Evolutionary conservation across 2,113 vertebrate genomes (phyloP).

Genomic region (Vulpes ferrilata): DNA sequence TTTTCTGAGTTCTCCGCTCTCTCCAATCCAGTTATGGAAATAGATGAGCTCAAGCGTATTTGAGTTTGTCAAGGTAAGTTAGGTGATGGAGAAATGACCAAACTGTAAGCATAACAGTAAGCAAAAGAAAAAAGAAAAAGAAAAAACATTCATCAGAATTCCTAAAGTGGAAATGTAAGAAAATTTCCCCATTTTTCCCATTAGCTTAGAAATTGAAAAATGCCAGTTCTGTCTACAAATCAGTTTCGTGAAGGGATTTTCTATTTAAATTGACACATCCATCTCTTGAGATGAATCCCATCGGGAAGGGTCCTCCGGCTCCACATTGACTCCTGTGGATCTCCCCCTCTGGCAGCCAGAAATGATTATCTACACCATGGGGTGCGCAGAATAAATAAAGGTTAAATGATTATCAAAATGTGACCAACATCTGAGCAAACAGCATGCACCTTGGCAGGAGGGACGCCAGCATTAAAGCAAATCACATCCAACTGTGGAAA

Average conservation of each 20-base stretch:
- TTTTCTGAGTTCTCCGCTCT: not conserved
- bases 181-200: not conserved
- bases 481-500: slow-evolving; percentile 63
- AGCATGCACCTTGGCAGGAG: slow-evolving; percentile 72
- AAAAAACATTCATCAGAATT: not conserved
- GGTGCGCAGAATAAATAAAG: slow-evolving; percentile 73
- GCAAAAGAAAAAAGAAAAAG: not conserved
- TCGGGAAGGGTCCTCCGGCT: not conserved
- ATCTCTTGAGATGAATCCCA: not conserved
- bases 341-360: not conserved
- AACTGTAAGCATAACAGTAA: not conserved
- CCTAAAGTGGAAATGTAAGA: slow-evolving; percentile 21
- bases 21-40: not conserved
- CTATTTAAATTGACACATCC: not conserved
- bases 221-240: not conserved
- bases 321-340: not conserved
- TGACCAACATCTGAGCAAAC: slow-evolving; percentile 74
- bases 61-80: not conserved
- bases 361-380: slow-evolving; percentile 52
- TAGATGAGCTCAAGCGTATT: not conserved
- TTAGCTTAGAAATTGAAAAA: not conserved
- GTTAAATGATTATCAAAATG: slow-evolving; percentile 78
- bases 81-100: not conserved
- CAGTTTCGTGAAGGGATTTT: not conserved
- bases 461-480: slow-evolving; percentile 56